Conservation (phyloP, 2,797 vertebrate genomes). For the Falco cherrug region DNA sequence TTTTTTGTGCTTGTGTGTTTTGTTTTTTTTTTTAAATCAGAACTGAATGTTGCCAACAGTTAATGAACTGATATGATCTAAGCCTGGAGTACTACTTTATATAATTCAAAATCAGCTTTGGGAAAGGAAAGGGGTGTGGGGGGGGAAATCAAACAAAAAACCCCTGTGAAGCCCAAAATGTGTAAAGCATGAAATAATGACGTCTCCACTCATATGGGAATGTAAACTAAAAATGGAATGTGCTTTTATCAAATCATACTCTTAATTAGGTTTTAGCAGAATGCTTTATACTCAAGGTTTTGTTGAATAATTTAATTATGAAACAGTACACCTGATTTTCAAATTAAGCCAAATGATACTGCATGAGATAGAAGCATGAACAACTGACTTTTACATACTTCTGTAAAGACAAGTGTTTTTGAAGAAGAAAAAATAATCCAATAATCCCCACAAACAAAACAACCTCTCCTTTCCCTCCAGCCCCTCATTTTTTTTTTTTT, state of each 20-base stretch:
- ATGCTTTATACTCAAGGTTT: slow-evolving; percentile 59
- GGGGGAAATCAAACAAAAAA: not conserved
- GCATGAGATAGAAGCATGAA: not conserved
- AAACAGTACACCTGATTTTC: slow-evolving; percentile 68
- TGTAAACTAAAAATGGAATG: slow-evolving; percentile 43
- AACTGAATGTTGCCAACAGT: slow-evolving; percentile 80
- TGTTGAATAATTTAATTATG: slow-evolving; percentile 71
- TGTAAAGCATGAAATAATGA: slow-evolving; percentile 11
- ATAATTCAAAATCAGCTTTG: slow-evolving; percentile 78
- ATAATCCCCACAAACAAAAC: not conserved
- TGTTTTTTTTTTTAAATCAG: slow-evolving; percentile 68
- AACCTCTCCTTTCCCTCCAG: accelerated
- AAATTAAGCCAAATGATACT: slow-evolving; percentile 44
- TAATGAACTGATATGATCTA: slow-evolving; percentile 87
- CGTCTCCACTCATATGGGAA: not conserved
- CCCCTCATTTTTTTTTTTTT: too few relatives aligned
- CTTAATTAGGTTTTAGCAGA: slow-evolving; percentile 69
- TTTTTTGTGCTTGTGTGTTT: not conserved
- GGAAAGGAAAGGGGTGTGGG: not conserved
- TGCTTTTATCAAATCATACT: slow-evolving; percentile 63
- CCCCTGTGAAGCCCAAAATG: not conserved
- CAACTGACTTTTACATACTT: not conserved
- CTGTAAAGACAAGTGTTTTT: not conserved
- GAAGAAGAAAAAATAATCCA: not conserved
- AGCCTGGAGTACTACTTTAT: slow-evolving; percentile 76